Conservation (phyloP, 2,888 invertebrate genomes). For the Drosophila robusta region DNA sequence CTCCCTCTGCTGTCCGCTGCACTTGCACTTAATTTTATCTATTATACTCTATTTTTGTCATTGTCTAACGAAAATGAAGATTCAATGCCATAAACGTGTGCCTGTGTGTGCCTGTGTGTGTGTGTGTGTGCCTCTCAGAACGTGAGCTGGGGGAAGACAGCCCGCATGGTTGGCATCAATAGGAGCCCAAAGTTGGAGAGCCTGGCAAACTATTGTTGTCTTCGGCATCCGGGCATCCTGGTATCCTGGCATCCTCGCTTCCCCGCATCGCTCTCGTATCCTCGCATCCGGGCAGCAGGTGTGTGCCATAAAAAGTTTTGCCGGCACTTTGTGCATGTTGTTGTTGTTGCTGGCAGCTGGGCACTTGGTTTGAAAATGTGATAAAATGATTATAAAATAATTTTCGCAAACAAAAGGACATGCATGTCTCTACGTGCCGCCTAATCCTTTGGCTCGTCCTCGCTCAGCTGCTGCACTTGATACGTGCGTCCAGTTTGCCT, state of each 20-base stretch:
- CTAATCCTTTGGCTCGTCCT: conserved; percentile 9
- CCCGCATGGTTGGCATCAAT: conserved; percentile 31
- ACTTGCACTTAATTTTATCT: conserved; percentile 80
- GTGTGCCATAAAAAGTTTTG: conserved; percentile 65
- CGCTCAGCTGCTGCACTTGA: conserved; percentile 30
- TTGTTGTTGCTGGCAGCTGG: conserved; percentile 49
- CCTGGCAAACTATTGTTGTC: conserved; percentile 48
- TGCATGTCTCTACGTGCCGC: conserved; percentile 54
- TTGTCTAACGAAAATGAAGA: conserved; percentile 78
- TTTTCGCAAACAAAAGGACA: conserved; percentile 74
- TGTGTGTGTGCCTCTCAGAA: too few relatives aligned
- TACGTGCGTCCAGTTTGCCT: conserved; percentile 59
- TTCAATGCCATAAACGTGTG: conserved; percentile 65
- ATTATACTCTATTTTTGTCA: conserved; percentile 77
- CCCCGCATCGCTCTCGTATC: conserved; percentile 12
- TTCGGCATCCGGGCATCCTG: conserved; percentile 44
- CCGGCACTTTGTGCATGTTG: conserved; percentile 27
- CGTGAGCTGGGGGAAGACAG: neutral
- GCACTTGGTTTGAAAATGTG: conserved; percentile 68
- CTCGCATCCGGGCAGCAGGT: conserved; percentile 63
- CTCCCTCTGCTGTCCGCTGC: conserved; percentile 55
- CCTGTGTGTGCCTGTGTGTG: neutral
- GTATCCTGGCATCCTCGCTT: conserved; percentile 32
- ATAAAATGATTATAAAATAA: conserved; percentile 81
- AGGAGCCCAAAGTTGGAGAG: conserved; percentile 13